These are phyloP conservation scores for Scelioninae gen. 1 DNA, from an alignment of 2,888 invertebrate species.

Conservation along the genomic window DNA sequence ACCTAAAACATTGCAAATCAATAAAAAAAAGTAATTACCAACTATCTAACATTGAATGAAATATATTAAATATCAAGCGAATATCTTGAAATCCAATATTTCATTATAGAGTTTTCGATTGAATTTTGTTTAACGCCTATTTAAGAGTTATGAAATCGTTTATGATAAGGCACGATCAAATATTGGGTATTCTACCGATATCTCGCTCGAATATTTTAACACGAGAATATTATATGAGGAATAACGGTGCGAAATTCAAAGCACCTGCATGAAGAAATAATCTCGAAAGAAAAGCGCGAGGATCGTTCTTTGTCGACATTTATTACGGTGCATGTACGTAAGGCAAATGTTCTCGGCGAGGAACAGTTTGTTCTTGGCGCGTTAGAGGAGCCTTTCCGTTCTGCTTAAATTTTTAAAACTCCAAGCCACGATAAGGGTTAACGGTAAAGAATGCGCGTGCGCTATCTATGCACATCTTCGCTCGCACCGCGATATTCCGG, in stretches of 20 bases:
- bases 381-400: slow-evolving; percentile 65
- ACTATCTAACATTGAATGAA: too few relatives aligned
- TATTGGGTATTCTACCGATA: slow-evolving; percentile 40
- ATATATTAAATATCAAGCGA: slow-evolving; percentile 11
- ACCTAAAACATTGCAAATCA: too few relatives aligned
- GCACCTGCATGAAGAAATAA: slow-evolving; percentile 62
- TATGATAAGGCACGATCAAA: slow-evolving; percentile 62
- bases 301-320: slow-evolving; percentile 63
- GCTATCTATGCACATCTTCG: slow-evolving; percentile 72
- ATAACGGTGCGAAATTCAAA: slow-evolving; percentile 65
- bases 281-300: slow-evolving; percentile 58
- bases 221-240: slow-evolving; percentile 32
- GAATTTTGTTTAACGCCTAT: slow-evolving; percentile 49
- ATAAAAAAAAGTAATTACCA: too few relatives aligned
- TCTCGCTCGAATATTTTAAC: slow-evolving; percentile 45
- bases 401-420: slow-evolving; percentile 69
- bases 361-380: slow-evolving; percentile 61
- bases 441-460: slow-evolving; percentile 72
- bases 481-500: slow-evolving; percentile 68
- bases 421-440: slow-evolving; percentile 69
- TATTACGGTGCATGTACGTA: slow-evolving; percentile 56
- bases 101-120: slow-evolving; percentile 18
- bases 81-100: slow-evolving; percentile 37
- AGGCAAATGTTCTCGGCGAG: slow-evolving; percentile 52
- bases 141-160: slow-evolving; percentile 48